Base-by-base conservation (phyloP, 2,797 vertebrate species). In the Arctocebus calabarensis region DNA sequence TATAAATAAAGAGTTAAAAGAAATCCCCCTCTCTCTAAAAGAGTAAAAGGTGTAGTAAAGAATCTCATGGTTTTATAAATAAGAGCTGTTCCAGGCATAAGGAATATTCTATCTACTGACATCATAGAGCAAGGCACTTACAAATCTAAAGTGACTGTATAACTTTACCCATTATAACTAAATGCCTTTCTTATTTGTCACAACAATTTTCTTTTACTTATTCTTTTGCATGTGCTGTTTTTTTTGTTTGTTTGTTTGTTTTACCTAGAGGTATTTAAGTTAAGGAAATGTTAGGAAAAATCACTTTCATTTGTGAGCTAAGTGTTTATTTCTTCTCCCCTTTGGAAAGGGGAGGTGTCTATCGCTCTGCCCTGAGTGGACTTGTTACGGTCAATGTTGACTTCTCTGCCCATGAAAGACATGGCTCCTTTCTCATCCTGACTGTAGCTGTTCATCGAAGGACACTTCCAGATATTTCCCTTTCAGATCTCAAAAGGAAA, bases 401-500 rank as follows among this genome's bases (percentile, higher is more conserved):
- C 95, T 88, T 87, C 88, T 93, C 73, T 93, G 59, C 12, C 5
- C 29, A 91, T 95, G 82, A 97, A 97, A 97, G 95, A 94, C 90
- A 93, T 14, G 92, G 96, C 97, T 97, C 96, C 94, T 85, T 95
- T 85, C 97, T 97, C 94, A 96, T 97, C 96, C 78, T 91, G 93
- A 78, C 86, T 96, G 79, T 81, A 83, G 73, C 92, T 93, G 92
- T 61, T 88, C 62, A 94, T 64, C 91, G 96, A 97, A 97, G 97
- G 94, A 98, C 98, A 96, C 97, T 98, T 98, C 95, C 97, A 97
- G 98, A 97, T 94, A 96, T 96, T 98, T 98, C 98, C 98, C 96
- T 94, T 98, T 98, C 97, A 97, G 97, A 98, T 98, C 97, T 98
- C 96, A 95, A 98, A 98, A 98, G 98, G 98, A 98, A 99, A 98